Percentiles rank a stretch among this genome's conserved stretches.
Conservation (phyloP, 2,797 vertebrate species). For the Hoplostethus mediterraneus region DNA sequence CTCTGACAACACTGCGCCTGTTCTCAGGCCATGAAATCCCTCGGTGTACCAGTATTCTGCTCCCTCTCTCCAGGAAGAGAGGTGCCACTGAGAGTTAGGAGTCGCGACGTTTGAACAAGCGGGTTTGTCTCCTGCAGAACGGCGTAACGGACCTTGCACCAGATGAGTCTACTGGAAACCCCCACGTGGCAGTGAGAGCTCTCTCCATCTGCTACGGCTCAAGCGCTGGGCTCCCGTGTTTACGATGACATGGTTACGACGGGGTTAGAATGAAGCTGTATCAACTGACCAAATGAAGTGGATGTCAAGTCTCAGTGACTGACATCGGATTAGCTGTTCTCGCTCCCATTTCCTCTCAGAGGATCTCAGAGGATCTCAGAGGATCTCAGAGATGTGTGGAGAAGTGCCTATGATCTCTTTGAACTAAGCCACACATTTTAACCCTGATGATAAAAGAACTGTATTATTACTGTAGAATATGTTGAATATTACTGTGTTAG, state of each 20-base stretch:
- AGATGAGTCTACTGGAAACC: slow-evolving; percentile 6
- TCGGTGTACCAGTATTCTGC: slow-evolving; percentile 7
- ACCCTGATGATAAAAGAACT: neutral
- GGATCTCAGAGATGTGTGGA: slow-evolving; percentile 4
- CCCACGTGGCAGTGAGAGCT: neutral
- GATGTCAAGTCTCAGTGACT: slow-evolving; percentile 41
- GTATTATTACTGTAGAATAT: neutral
- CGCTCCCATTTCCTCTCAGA: slow-evolving; percentile 22
- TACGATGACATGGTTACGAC: slow-evolving; percentile 51
- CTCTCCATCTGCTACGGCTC: slow-evolving; percentile 45
- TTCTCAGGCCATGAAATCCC: slow-evolving; percentile 28
- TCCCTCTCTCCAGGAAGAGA: slow-evolving; percentile 29
- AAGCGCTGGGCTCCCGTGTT: slow-evolving; percentile 34
- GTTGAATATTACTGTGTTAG: neutral
- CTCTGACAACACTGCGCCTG: slow-evolving; percentile 30
- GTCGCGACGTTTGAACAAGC: slow-evolving; percentile 27
- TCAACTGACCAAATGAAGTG: slow-evolving; percentile 40
- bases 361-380: neutral
- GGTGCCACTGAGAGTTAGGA: slow-evolving; percentile 29
- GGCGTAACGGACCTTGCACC: slow-evolving; percentile 20
- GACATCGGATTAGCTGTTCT: slow-evolving; percentile 52
- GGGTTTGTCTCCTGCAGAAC: slow-evolving; percentile 12
- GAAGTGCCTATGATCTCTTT: slow-evolving; percentile 19
- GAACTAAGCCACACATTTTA: neutral
- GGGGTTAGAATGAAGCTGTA: slow-evolving; percentile 35